phyloP scores from a whole-genome alignment of 2,113 vertebrate species.

The Nannobrachium achirus region DNA sequence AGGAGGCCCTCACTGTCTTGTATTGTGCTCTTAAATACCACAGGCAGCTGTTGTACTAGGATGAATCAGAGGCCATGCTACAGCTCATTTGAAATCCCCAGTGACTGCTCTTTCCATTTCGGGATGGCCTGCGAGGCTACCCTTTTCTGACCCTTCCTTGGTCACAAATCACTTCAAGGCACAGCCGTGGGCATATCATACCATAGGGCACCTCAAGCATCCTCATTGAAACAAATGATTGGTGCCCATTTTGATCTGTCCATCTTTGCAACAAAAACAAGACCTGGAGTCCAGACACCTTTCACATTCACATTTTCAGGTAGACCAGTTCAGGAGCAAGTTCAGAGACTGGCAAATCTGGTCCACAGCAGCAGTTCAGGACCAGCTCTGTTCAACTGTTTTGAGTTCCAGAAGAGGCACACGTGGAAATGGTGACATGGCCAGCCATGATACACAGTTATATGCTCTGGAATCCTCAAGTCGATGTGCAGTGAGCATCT shows the following conservation, averaged over 20 bases:
- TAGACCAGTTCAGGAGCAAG: background rate
- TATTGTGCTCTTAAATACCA: background rate
- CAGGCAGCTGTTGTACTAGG: background rate
- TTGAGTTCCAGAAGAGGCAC: background rate
- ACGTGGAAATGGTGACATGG: background rate
- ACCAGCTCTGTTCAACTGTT: conserved; percentile 2
- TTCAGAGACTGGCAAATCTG: conserved; percentile 8
- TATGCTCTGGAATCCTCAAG: conserved; percentile 11
- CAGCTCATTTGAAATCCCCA: background rate
- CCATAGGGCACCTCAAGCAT: background rate
- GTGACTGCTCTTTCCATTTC: background rate
- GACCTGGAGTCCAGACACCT: background rate
- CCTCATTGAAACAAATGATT: background rate
- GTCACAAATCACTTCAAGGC: conserved; percentile 34
- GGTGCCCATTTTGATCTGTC: background rate
- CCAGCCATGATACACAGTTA: background rate
- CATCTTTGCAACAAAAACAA: conserved; percentile 5
- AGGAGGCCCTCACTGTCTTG: background rate
- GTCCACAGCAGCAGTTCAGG: conserved; percentile 13
- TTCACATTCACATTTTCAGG: background rate
- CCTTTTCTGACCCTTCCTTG: background rate
- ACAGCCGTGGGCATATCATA: conserved; percentile 17
- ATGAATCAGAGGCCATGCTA: background rate
- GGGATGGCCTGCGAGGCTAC: too few species aligned
- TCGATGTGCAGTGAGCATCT: background rate